Evolutionary conservation across 2,888 invertebrate genomes (phyloP).

Genomic region (Dryadula phaetusa): DNA sequence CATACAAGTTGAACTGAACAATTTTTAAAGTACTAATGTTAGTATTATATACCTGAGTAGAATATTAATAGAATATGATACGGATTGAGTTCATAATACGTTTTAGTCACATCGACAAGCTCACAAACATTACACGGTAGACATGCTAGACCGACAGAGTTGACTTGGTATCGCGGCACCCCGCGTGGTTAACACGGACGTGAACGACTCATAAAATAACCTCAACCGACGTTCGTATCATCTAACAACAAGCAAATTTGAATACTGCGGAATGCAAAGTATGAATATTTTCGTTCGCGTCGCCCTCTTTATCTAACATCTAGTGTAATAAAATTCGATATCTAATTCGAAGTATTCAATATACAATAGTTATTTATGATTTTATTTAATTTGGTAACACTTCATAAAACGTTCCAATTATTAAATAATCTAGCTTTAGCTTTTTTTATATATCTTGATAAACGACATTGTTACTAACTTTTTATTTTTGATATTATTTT

Average conservation of each 20-base stretch:
- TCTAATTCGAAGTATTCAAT: constrained; percentile 15
- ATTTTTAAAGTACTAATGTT: too few species aligned
- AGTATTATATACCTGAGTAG: too few species aligned
- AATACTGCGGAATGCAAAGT: constrained; percentile 11
- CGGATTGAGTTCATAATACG: too few species aligned
- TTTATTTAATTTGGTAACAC: not conserved
- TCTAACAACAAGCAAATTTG: constrained; percentile 31
- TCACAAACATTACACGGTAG: not conserved
- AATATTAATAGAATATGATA: too few species aligned
- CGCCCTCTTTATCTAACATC: constrained; percentile 26
- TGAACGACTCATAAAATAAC: constrained; percentile 28
- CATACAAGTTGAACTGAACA: too few species aligned
- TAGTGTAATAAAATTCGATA: constrained; percentile 10
- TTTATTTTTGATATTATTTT: too few species aligned
- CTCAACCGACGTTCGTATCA: constrained; percentile 24
- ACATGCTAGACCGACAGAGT: not conserved
- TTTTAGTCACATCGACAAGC: not conserved
- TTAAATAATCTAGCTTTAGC: not conserved
- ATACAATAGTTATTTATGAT: constrained; percentile 9
- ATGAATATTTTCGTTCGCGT: constrained; percentile 25
- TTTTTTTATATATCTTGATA: too few species aligned
- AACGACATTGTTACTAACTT: too few species aligned
- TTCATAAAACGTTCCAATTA: not conserved
- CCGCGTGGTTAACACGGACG: constrained; percentile 31
- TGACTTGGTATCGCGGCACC: constrained; percentile 27